Percentiles rank a stretch among this genome's conserved stretches.
These are phyloP conservation scores for Drosophila quadrilineata DNA, from an alignment of 1,140 invertebrate genomes.

Conservation along the genomic window DNA sequence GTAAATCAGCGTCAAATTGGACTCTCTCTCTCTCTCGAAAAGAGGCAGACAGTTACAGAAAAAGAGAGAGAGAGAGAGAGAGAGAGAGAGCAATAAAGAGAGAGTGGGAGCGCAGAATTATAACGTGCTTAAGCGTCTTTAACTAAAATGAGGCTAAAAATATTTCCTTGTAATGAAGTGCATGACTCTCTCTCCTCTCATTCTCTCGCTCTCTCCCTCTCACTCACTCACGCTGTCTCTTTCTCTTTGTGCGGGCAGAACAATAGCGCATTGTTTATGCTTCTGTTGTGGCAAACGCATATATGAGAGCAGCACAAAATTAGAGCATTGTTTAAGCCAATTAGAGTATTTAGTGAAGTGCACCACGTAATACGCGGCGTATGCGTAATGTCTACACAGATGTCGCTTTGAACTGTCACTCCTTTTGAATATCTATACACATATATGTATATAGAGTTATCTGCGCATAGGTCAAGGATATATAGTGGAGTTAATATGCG, in stretches of 20 bases:
- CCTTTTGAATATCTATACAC: neutral
- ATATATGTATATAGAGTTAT: neutral
- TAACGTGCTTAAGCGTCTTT: conserved; percentile 78
- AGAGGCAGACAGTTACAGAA: conserved; percentile 5
- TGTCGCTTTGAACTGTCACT: too few relatives aligned
- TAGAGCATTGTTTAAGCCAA: conserved; percentile 71
- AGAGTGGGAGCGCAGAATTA: conserved; percentile 40
- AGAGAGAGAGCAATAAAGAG: conserved; percentile 25
- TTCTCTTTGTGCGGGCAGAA: conserved; percentile 24
- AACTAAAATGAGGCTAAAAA: conserved; percentile 77
- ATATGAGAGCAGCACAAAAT: conserved; percentile 59
- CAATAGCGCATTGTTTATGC: conserved; percentile 59
- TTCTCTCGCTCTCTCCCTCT: neutral
- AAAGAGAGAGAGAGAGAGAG: conserved; percentile 13
- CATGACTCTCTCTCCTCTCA: conserved; percentile 28
- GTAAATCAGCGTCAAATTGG: conserved; percentile 69
- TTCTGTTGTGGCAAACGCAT: conserved; percentile 25
- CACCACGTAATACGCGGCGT: conserved; percentile 29
- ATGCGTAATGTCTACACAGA: conserved; percentile 38
- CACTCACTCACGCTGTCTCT: too few relatives aligned
- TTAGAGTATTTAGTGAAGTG: conserved; percentile 65
- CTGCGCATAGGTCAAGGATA: conserved; percentile 1
- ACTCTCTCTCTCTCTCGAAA: too few relatives aligned
- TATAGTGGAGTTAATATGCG: neutral
- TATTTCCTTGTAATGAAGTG: conserved; percentile 70